A percentile compares a stretch with the other conserved stretches of the same genome.
Conservation (phyloP, 2,113 vertebrate species). For the Sula dactylatra region DNA sequence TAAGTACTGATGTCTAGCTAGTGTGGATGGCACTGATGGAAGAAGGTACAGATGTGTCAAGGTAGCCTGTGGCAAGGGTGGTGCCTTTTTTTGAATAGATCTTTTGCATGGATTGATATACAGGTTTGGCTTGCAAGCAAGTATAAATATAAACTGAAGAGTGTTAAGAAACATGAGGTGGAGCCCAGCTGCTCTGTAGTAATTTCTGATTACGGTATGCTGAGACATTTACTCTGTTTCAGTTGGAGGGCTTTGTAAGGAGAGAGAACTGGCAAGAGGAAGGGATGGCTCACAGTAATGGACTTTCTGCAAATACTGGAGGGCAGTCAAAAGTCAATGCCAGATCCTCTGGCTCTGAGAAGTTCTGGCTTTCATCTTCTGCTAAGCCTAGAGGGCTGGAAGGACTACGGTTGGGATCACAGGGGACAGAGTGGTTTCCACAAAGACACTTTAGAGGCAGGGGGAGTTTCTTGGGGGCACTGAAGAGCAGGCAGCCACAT, state of each 20-base stretch:
- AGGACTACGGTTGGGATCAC: rapidly evolving
- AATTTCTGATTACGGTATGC: background rate
- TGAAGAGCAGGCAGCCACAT: background rate
- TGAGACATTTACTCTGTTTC: background rate
- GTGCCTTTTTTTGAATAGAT: background rate
- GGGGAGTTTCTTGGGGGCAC: background rate
- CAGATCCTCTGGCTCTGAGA: background rate
- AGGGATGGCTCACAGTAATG: background rate
- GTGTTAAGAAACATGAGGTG: background rate
- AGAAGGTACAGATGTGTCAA: background rate
- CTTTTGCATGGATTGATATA: background rate
- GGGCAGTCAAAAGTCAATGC: background rate
- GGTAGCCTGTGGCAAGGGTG: background rate
- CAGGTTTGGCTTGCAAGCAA: background rate
- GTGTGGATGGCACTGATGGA: background rate
- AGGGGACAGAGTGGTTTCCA: background rate
- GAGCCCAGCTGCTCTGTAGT: background rate
- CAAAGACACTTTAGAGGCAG: background rate
- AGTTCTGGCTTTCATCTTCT: background rate
- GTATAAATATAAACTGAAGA: background rate
- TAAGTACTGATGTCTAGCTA: background rate
- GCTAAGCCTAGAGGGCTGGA: background rate
- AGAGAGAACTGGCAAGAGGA: background rate
- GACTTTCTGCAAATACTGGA: background rate
- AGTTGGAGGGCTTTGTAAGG: background rate